These are phyloP conservation scores for Ellobius talpinus DNA, from an alignment of 2,113 vertebrate species.

Conservation along the genomic window DNA sequence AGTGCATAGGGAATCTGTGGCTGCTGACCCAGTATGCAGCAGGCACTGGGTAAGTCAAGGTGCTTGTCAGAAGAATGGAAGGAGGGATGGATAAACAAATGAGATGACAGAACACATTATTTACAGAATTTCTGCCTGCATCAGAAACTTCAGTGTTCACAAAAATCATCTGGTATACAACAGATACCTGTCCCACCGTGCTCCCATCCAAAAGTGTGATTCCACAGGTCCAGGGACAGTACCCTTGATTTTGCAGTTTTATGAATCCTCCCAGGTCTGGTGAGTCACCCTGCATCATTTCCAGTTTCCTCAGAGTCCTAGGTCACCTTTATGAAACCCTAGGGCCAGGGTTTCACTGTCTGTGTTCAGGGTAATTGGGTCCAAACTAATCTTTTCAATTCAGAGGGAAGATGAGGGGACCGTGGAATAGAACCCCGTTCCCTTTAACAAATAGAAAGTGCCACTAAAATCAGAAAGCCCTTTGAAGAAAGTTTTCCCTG, in stretches of 20 bases:
- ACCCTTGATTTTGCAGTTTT: not conserved
- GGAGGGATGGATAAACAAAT: not conserved
- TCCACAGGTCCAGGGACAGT: not conserved
- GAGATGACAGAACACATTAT: not conserved
- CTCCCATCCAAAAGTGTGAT: not conserved
- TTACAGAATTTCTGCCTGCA: not conserved
- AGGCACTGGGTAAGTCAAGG: not conserved
- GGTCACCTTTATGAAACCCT: not conserved
- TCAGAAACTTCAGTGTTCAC: not conserved
- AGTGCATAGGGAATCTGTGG: too few relatives aligned
- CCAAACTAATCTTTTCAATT: not conserved
- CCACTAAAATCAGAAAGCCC: conserved; percentile 49
- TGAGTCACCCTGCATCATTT: not conserved
- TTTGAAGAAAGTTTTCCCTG: conserved; percentile 19
- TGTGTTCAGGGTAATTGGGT: not conserved
- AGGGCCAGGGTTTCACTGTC: not conserved
- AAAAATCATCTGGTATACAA: not conserved
- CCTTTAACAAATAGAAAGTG: not conserved
- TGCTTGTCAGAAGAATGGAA: not conserved
- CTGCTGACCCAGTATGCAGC: not conserved
- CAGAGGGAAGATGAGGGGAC: not conserved
- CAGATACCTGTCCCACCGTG: not conserved
- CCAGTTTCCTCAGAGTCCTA: not conserved
- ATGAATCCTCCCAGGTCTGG: not conserved
- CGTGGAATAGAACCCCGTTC: not conserved